A percentile compares a stretch with the other conserved stretches of the same genome.
Evolutionary conservation across 2,113 vertebrate genomes (phyloP).

Genomic region (Cyphomyrus plagiostoma): DNA sequence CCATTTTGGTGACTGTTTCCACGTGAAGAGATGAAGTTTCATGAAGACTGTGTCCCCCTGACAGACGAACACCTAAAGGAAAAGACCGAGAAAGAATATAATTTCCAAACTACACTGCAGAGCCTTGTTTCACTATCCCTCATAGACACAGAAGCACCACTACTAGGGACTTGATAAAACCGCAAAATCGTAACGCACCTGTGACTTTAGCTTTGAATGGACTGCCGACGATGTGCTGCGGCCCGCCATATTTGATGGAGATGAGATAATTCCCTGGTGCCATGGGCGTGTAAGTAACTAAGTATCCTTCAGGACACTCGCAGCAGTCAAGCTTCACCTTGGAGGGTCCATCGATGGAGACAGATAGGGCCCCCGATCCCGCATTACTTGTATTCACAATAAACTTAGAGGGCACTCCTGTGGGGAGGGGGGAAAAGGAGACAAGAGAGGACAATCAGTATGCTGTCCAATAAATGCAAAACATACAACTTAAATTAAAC

Average conservation of each 20-base stretch:
- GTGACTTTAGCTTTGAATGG: conserved; percentile 96
- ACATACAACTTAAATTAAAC: not conserved
- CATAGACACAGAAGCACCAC: not conserved
- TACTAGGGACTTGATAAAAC: not conserved
- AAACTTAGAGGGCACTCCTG: conserved; percentile 83
- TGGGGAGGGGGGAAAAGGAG: not conserved
- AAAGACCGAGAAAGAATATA: not conserved
- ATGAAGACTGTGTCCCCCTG: conserved; percentile 89
- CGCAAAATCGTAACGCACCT: conserved; percentile 56
- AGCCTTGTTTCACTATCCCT: not conserved
- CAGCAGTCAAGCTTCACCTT: conserved; percentile 93
- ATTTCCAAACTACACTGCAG: not conserved
- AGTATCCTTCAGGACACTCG: conserved; percentile 85
- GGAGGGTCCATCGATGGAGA: conserved; percentile 91
- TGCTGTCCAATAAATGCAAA: not conserved
- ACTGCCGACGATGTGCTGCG: conserved; percentile 91
- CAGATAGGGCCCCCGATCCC: conserved; percentile 77
- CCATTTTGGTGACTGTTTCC: conserved; percentile 77
- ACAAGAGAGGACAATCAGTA: not conserved
- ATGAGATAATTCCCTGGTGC: conserved; percentile 96
- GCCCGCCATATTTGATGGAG: conserved; percentile 91
- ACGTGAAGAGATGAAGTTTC: conserved; percentile 91
- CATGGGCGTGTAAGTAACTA: conserved; percentile 89
- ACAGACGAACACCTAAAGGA: conserved; percentile 71
- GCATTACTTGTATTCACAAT: conserved; percentile 83